These are phyloP conservation scores for Amazona vittata DNA, from an alignment of 2,113 vertebrate species.

Conservation along the genomic window DNA sequence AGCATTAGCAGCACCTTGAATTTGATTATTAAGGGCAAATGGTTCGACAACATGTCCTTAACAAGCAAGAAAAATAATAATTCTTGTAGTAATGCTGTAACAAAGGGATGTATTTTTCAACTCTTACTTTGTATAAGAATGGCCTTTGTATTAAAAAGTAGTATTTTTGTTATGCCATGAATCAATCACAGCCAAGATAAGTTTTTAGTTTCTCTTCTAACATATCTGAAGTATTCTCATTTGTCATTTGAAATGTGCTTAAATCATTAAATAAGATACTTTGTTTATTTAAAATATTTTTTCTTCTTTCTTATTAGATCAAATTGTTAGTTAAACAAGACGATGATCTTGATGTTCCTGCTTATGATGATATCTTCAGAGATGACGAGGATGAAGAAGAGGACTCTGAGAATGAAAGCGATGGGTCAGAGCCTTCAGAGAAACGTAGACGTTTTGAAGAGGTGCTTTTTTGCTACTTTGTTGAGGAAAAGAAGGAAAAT, in stretches of 20 bases:
- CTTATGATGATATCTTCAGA: slow-evolving; percentile 94
- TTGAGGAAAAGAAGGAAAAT: neutral
- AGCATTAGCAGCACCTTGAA: neutral
- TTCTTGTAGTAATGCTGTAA: neutral
- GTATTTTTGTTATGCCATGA: neutral
- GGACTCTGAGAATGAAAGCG: slow-evolving; percentile 85
- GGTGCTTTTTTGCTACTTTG: slow-evolving; percentile 57
- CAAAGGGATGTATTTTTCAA: neutral
- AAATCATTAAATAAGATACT: neutral
- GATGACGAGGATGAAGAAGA: slow-evolving; percentile 86
- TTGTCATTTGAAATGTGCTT: neutral
- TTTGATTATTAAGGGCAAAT: neutral
- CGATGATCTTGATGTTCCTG: slow-evolving; percentile 88
- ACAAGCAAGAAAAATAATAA: neutral
- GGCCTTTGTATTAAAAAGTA: neutral
- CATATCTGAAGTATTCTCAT: neutral
- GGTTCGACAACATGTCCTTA: neutral
- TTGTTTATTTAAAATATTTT: neutral
- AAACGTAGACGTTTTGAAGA: slow-evolving; percentile 92
- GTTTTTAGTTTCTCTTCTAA: neutral
- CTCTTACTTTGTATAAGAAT: neutral
- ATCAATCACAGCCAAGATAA: neutral
- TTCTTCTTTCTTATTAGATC: slow-evolving; percentile 75
- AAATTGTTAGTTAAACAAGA: slow-evolving; percentile 94
- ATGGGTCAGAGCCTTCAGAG: slow-evolving; percentile 87